phyloP scores from a whole-genome alignment of 2,113 vertebrate genomes.

The Vidua chalybeata region DNA sequence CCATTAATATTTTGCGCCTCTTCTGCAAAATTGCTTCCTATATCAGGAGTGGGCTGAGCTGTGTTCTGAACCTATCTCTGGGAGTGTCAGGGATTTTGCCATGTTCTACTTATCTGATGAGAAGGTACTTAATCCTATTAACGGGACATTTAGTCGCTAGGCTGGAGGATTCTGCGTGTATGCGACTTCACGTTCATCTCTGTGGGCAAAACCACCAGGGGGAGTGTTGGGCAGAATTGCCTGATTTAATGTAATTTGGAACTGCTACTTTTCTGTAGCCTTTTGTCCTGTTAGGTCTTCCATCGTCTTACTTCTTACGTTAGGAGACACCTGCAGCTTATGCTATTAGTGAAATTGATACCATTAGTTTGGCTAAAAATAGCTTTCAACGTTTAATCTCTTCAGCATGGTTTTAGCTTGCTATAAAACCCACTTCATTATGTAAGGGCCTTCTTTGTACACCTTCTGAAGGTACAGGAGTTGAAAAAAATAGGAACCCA shows the following conservation, averaged over 20 bases:
- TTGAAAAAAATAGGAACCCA: background rate
- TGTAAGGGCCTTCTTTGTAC: background rate
- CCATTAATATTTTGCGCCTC: conserved; percentile 52
- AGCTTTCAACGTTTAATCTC: conserved; percentile 29
- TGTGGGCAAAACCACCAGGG: conserved; percentile 66
- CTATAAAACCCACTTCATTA: background rate
- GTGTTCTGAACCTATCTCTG: conserved; percentile 63
- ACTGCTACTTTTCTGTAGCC: background rate
- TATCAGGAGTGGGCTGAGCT: conserved; percentile 40
- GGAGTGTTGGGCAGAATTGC: conserved; percentile 42
- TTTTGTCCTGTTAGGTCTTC: background rate
- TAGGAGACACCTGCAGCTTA: background rate
- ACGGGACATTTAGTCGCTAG: conserved; percentile 55
- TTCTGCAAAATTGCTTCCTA: conserved; percentile 33
- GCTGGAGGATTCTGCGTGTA: background rate
- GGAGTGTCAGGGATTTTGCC: conserved; percentile 65
- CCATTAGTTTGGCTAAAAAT: conserved; percentile 31
- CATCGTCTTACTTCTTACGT: background rate
- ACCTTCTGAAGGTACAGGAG: background rate
- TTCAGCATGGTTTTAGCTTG: background rate
- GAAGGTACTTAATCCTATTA: conserved; percentile 80
- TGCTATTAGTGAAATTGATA: background rate
- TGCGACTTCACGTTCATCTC: background rate
- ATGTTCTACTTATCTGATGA: conserved; percentile 74
- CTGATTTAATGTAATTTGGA: background rate